A percentile compares a stretch with the other conserved stretches of the same genome.
phyloP scores from a whole-genome alignment of 2,888 invertebrate genomes.

The Drosophila hamatofila region DNA sequence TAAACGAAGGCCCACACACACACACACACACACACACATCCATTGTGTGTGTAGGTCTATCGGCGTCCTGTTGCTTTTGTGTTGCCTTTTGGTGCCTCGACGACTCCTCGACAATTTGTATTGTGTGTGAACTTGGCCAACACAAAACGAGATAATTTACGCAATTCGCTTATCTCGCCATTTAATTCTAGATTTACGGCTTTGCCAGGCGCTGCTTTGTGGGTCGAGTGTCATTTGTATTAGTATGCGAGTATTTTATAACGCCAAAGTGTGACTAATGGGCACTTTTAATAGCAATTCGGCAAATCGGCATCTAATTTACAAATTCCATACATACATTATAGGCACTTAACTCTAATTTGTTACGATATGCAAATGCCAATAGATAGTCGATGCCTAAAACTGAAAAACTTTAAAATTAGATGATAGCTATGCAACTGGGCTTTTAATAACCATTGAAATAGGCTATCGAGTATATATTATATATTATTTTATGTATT shows the following conservation, averaged over 20 bases:
- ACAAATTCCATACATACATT: background rate
- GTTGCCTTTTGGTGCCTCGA: slow-evolving; percentile 48
- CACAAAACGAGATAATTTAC: slow-evolving; percentile 65
- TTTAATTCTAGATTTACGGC: slow-evolving; percentile 68
- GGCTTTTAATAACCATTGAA: background rate
- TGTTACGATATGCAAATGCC: background rate
- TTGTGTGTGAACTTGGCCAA: slow-evolving; percentile 57
- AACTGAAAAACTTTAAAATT: background rate
- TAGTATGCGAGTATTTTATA: slow-evolving; percentile 11
- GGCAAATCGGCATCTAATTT: slow-evolving; percentile 9
- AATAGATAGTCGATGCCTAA: background rate
- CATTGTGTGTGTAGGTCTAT: slow-evolving; percentile 17
- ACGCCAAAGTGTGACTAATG: slow-evolving; percentile 4
- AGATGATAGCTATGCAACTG: background rate
- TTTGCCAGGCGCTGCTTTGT: slow-evolving; percentile 26
- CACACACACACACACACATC: background rate
- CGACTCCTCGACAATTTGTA: slow-evolving; percentile 47
- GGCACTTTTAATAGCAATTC: slow-evolving; percentile 3
- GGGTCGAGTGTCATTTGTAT: slow-evolving; percentile 12
- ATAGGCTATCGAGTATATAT: background rate
- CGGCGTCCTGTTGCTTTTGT: slow-evolving; percentile 40
- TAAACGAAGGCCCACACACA: background rate
- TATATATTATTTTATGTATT: too few relatives aligned
- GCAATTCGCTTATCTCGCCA: slow-evolving; percentile 60
- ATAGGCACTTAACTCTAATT: background rate